A percentile compares a stretch with the other conserved stretches of the same genome.
Conservation (phyloP, 2,888 invertebrate genomes). For the Caenorhabditis sp. region DNA sequence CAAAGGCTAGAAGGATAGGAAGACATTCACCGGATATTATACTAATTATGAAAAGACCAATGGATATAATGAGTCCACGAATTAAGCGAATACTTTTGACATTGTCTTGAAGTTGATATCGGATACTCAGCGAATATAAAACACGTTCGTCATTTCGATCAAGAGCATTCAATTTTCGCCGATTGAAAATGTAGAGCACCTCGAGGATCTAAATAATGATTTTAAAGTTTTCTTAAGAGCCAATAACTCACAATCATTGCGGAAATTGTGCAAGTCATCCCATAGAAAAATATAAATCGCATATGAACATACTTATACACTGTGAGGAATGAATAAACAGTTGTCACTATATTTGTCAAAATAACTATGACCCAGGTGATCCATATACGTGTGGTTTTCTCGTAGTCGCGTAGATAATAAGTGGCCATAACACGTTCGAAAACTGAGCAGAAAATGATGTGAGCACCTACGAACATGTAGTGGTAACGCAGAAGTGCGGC, state of each 20-base stretch:
- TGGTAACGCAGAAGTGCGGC: constrained; percentile 30
- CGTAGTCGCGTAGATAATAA: constrained; percentile 20
- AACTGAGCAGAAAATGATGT: constrained; percentile 8
- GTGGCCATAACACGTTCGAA: constrained; percentile 25
- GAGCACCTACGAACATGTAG: constrained; percentile 31
- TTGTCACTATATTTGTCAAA: constrained; percentile 4
- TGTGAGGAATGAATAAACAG: constrained; percentile 15
- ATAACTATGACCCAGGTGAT: constrained; percentile 2
- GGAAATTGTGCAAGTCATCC: constrained; percentile 4
- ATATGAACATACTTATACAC: constrained; percentile 11
- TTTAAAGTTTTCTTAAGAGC: not conserved
- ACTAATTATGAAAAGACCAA: constrained; percentile 18
- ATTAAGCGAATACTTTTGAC: constrained; percentile 24
- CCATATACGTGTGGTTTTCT: constrained; percentile 16
- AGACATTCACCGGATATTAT: constrained; percentile 27
- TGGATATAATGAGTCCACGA: constrained; percentile 12
- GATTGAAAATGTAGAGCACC: constrained; percentile 10
- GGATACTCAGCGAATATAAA: constrained; percentile 20
- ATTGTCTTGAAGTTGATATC: constrained; percentile 34
- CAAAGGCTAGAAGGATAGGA: constrained; percentile 18
- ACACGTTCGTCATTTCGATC: constrained; percentile 8
- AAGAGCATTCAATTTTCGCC: constrained; percentile 4
- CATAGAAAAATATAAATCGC: constrained; percentile 14
- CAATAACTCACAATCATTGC: constrained; percentile 8
- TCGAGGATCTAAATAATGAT: constrained; percentile 10